A percentile compares a stretch with the other conserved stretches of the same genome.
Conservation (phyloP, 2,113 vertebrate genomes). For the Anas platyrhynchos region DNA sequence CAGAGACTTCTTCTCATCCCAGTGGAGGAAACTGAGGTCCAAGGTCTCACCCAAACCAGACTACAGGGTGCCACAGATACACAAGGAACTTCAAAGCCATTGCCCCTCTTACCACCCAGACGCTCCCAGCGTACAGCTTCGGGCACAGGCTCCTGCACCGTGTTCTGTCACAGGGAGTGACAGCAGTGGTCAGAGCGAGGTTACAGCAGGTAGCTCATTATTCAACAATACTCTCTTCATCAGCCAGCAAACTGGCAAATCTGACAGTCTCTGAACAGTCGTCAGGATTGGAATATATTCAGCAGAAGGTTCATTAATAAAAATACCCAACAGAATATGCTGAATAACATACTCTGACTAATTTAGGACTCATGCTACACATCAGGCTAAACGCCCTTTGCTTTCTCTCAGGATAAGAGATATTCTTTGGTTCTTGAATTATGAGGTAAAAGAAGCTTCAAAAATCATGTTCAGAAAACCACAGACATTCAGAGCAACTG, state of each 20-base stretch:
- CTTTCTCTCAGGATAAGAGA: not conserved
- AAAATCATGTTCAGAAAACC: conserved; percentile 8
- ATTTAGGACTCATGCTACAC: not conserved
- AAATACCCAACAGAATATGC: not conserved
- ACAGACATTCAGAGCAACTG: conserved; percentile 27
- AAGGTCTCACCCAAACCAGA: fast-evolving
- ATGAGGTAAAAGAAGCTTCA: not conserved
- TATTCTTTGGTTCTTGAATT: not conserved
- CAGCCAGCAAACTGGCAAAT: not conserved
- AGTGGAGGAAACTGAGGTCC: not conserved
- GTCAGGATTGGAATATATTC: not conserved
- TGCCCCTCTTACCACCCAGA: not conserved
- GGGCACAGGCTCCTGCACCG: not conserved
- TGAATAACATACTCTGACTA: not conserved
- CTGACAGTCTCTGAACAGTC: not conserved
- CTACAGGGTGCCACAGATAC: not conserved
- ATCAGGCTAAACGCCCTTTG: not conserved
- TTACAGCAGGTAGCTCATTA: not conserved
- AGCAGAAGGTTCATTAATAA: not conserved
- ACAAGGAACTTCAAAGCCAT: not conserved
- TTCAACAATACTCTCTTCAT: not conserved
- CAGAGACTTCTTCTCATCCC: not conserved
- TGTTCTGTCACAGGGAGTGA: not conserved
- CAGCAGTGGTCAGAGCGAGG: not conserved
- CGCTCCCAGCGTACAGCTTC: not conserved